Evolutionary conservation across 2,797 vertebrate genomes (phyloP), one percentile per base, ranked within the genome.

Genomic region (Percopsis omiscomaycus): DNA sequence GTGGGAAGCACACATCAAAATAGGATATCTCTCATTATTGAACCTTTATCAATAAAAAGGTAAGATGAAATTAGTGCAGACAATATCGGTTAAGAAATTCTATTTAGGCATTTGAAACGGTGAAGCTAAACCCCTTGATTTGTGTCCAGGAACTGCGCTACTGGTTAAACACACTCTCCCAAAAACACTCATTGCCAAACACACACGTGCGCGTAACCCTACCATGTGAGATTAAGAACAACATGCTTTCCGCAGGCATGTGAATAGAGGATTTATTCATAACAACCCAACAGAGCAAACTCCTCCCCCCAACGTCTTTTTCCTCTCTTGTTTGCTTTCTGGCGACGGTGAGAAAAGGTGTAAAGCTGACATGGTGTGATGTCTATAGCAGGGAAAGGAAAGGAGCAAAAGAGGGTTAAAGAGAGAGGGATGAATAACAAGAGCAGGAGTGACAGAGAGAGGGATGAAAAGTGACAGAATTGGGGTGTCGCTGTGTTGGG

Each of bases 391-490:
- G 63, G 30, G 55, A 60, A 59, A 66, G 37, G 27, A 28, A 27
- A n/a, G 48, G 3, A 47, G 22, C 63, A 10, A 63, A 30, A 15
- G 14, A 68, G 44, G 50, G 66, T 80, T 68, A 79, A 2, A 44
- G 69, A 48, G 53, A 50, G 27, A 37, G 50, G 29, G 6, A 59
- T 56, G 45, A 42, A 69, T 62, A 74, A 30, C 61, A 60, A 64
- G 60, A 54, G 59, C 60, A 11, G 54, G 50, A 78, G 66, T 80
- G 70, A 79, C 2, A 46, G 69, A 75, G 57, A 57, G 45, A 58
- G 46, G 83, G 80, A 90, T 81, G 60, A 45, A 66, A 68, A 46
- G 71, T 83, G 90, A 91, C 88, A 90, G 82, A 89, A 80, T 82
- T 22, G 73, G 88, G 85, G 69, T 86, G 78, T 60, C 68, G 68